A percentile compares a stretch with the other conserved stretches of the same genome.
These are phyloP conservation scores for Heterotis niloticus DNA, from an alignment of 2,113 vertebrate species.

Conservation along the genomic window DNA sequence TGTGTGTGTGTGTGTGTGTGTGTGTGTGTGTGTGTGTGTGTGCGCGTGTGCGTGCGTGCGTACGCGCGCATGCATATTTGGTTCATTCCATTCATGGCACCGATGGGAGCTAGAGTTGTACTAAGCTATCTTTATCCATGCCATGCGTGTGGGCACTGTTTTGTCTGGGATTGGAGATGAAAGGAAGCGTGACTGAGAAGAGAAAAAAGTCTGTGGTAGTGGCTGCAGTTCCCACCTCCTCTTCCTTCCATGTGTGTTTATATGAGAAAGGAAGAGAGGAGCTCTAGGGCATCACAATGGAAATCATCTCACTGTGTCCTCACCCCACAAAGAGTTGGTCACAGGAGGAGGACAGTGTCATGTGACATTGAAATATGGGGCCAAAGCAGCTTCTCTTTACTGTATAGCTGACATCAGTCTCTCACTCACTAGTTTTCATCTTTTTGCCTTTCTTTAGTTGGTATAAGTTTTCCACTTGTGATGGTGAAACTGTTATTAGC, in stretches of 20 bases:
- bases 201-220: neutral
- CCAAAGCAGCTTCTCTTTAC: too few species aligned
- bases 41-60: neutral
- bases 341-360: neutral
- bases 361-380: neutral
- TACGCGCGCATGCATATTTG: too few species aligned
- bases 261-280: neutral
- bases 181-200: neutral
- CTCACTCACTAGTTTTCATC: neutral
- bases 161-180: neutral
- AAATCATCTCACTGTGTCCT: neutral
- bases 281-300: slow-evolving; percentile 1
- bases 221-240: neutral
- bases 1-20: neutral
- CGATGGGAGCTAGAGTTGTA: neutral
- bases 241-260: neutral
- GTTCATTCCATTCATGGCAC: neutral
- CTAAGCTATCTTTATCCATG: neutral
- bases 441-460: neutral
- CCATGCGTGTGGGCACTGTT: neutral
- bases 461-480: too few species aligned
- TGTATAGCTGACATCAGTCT: neutral
- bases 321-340: neutral
- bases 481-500: too few species aligned
- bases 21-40: neutral